These are phyloP conservation scores for Mionectes olivaceus DNA, from an alignment of 2,797 vertebrate species.

Conservation along the genomic window DNA sequence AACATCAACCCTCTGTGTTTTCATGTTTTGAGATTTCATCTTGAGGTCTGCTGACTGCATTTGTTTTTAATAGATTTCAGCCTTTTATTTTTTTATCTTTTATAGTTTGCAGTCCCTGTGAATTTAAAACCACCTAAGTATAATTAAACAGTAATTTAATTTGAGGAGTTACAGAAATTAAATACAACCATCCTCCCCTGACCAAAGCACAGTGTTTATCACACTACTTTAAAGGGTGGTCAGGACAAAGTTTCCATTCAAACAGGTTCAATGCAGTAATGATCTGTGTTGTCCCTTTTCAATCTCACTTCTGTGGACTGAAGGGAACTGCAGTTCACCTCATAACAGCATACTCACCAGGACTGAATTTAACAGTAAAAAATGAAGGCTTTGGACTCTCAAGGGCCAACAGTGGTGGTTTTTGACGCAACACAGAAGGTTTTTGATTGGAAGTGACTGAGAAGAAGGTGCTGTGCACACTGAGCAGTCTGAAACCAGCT, in stretches of 20 bases:
- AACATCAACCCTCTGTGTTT: not conserved
- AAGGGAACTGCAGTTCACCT: not conserved
- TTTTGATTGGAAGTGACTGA: not conserved
- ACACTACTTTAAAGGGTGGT: not conserved
- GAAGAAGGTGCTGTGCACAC: not conserved
- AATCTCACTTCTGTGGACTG: not conserved
- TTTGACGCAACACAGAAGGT: not conserved
- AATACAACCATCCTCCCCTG: not conserved
- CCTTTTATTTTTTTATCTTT: not conserved
- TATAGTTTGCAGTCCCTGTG: not conserved
- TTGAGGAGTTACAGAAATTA: not conserved
- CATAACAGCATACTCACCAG: not conserved
- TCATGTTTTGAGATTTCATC: not conserved
- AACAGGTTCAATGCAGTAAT: not conserved
- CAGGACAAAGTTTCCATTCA: not conserved
- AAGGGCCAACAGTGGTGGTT: not conserved
- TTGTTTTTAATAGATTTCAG: not conserved
- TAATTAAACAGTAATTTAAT: not conserved
- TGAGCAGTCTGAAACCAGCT: not conserved
- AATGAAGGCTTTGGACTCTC: not conserved
- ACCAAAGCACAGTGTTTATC: not conserved
- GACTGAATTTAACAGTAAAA: not conserved
- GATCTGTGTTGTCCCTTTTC: not conserved
- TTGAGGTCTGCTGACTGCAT: not conserved
- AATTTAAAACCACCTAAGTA: not conserved